Base-by-base conservation (phyloP, 2,888 invertebrate genomes). In the Drosophila emarginata region DNA sequence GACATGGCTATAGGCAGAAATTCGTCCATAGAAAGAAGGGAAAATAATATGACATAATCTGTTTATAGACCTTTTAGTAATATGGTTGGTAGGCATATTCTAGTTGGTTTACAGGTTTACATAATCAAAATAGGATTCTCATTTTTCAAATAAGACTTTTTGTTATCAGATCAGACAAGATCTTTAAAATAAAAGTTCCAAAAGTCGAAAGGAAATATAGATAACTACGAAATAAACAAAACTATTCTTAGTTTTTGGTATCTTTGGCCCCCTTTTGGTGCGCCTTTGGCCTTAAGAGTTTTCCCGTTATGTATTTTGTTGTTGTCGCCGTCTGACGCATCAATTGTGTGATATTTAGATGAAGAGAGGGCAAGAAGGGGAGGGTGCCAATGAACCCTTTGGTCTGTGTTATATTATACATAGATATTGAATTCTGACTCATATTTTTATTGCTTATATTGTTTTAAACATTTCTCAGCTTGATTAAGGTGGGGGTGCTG, bases 221-320 rank as follows among this genome's bases (percentile, higher is more conserved):
- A n/a, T n/a, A n/a, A n/a, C n/a, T n/a, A n/a, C n/a, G n/a, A n/a
- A n/a, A n/a, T n/a, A n/a, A n/a, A n/a, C n/a, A n/a, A n/a, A n/a
- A 4, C 2, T 23, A 23, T 23, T 23, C 23, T 4, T 6, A 45
- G 18, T 0, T 45, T 45, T 45, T 26, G 6, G 4, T 26, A 26
- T 26, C 26, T 45, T 21, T 11, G 74, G 74, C 78, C 74, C 15
- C 61, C 36, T 54, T 71, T 74, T 76, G 76, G 70, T 78, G 68
- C 14, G 23, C 32, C 50, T 21, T 45, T 45, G 45, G n/a, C 11
- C 28, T 14, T 23, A 28, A 26, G 61, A 26, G 23, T 50, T 5
- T 57, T 32, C 21, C 45, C 21, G 45, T 45, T 45, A 45, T 45
- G 45, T 21, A 21, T 57, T 32, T 32, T 57, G 37, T 45, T 26